Conservation (phyloP, 37 sponge, comb jelly and placozoan species). For the Geodia barretti region DNA sequence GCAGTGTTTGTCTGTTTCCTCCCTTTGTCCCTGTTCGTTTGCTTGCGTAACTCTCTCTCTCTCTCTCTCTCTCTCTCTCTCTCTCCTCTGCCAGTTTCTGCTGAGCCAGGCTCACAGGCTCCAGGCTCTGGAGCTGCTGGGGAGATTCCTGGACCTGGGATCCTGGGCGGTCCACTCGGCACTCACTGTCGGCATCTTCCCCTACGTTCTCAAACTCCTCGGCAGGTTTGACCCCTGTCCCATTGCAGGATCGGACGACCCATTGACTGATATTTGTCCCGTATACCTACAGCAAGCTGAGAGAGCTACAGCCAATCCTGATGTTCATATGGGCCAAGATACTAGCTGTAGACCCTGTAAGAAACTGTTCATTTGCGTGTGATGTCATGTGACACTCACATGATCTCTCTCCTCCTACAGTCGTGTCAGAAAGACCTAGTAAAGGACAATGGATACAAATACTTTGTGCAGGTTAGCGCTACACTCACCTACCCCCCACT, state of each 20-base stretch:
- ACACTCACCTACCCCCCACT: not conserved
- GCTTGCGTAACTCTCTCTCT: not conserved
- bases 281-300: constrained; percentile 54
- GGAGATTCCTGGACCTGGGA: constrained; percentile 93
- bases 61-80: not conserved
- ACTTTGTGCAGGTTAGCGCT: constrained; percentile 67
- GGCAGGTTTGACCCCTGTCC: constrained; percentile 14
- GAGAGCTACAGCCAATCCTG: constrained; percentile 91
- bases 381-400: not conserved
- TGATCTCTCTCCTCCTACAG: no score
- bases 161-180: constrained; percentile 90
- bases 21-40: not conserved
- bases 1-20: no score
- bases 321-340: constrained; percentile 99
- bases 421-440: constrained; percentile 85
- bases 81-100: constrained; percentile 66
- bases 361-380: not conserved
- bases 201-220: constrained; percentile 94
- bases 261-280: not conserved
- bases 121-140: constrained; percentile 92
- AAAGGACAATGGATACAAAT: constrained; percentile 82
- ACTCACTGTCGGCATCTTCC: constrained; percentile 96
- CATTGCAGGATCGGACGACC: not conserved
- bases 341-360: constrained; percentile 82
- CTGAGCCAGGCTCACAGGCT: constrained; percentile 91